Percentiles rank a stretch among this genome's conserved stretches.
Evolutionary conservation across 2,888 invertebrate species (phyloP).

Genomic region (Zele albiditarsus): DNA sequence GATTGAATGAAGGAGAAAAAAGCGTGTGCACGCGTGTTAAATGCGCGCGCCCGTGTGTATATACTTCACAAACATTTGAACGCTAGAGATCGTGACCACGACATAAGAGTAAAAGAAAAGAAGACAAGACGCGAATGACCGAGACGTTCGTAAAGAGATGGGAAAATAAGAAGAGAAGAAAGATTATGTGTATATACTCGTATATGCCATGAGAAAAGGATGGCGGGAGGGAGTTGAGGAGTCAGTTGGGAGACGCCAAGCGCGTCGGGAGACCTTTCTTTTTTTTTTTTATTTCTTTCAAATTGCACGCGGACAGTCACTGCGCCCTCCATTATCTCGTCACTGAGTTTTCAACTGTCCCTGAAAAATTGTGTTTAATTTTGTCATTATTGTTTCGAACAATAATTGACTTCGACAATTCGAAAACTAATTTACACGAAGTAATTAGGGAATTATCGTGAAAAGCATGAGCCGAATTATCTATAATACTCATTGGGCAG

Average conservation of each 20-base stretch:
- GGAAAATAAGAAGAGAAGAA: background rate
- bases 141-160: background rate
- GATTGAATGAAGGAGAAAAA: slow-evolving; percentile 14
- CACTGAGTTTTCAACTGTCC: slow-evolving; percentile 17
- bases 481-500: background rate
- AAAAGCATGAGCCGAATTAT: background rate
- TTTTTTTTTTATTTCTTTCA: slow-evolving; percentile 43
- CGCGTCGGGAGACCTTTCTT: slow-evolving; percentile 52
- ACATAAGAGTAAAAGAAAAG: slow-evolving; percentile 4
- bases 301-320: slow-evolving; percentile 33
- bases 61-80: slow-evolving; percentile 28
- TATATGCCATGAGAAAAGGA: background rate
- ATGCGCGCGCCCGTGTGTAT: slow-evolving; percentile 40
- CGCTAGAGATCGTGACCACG: slow-evolving; percentile 24
- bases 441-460: background rate
- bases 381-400: background rate
- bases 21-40: slow-evolving; percentile 42
- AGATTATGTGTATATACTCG: slow-evolving; percentile 14
- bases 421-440: background rate
- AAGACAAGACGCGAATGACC: background rate
- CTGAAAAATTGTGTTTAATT: slow-evolving; percentile 16
- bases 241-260: slow-evolving; percentile 33
- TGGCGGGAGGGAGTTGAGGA: slow-evolving; percentile 22
- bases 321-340: slow-evolving; percentile 29
- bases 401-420: background rate